Evolutionary conservation across 2,113 vertebrate species (phyloP).

Genomic region (Ctenomys sociabilis): DNA sequence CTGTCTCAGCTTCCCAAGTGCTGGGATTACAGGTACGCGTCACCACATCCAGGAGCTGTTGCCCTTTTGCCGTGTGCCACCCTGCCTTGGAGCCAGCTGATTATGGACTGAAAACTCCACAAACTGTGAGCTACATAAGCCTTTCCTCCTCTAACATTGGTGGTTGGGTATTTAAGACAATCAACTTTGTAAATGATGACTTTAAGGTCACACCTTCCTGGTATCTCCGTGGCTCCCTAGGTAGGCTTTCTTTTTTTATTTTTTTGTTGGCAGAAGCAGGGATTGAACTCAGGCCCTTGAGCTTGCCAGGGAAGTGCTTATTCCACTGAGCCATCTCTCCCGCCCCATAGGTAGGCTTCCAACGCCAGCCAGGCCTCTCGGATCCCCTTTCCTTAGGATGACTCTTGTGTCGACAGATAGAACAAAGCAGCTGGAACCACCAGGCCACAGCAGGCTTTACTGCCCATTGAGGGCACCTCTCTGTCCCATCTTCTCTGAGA

Average conservation of each 20-base stretch:
- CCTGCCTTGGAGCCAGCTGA: not conserved
- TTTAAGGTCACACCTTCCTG: not conserved
- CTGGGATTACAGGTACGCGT: too few relatives aligned
- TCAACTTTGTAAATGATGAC: not conserved
- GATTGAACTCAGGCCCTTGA: too few relatives aligned
- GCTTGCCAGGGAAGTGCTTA: too few relatives aligned
- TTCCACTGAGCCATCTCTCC: too few relatives aligned
- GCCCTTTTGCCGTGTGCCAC: not conserved
- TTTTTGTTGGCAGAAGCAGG: too few relatives aligned
- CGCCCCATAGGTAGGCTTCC: not conserved
- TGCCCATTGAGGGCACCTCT: not conserved
- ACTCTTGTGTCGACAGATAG: not conserved
- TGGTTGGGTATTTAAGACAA: not conserved
- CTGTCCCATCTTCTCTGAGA: not conserved
- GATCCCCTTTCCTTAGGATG: not conserved
- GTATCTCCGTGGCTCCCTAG: not conserved
- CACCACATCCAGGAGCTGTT: not conserved
- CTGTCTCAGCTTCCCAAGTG: too few relatives aligned
- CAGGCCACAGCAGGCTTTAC: not conserved
- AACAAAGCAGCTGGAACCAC: not conserved
- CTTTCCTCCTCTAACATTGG: not conserved
- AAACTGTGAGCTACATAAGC: not conserved
- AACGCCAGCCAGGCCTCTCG: not conserved
- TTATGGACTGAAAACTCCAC: not conserved
- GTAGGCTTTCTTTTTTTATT: too few relatives aligned